These are phyloP conservation scores for Melopsittacus undulatus DNA, from an alignment of 2,797 vertebrate species.

Conservation along the genomic window DNA sequence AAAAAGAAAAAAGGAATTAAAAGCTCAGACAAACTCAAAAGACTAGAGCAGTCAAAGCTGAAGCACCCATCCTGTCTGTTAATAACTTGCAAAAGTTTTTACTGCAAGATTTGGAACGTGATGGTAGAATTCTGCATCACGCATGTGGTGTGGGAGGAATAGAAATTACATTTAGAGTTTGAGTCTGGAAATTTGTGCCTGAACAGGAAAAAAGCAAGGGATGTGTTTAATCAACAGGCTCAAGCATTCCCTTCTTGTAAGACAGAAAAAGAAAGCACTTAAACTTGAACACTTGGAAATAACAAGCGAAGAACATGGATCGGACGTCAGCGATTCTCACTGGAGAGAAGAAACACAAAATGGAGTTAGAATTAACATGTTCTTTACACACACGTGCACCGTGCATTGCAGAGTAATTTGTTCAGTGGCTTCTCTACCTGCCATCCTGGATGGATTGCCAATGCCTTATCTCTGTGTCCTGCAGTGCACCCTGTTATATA, in stretches of 20 bases:
- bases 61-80: constrained; percentile 5
- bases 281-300: constrained; percentile 55
- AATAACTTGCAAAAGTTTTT: constrained; percentile 41
- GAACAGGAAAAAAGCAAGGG: constrained; percentile 56
- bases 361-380: constrained; percentile 19
- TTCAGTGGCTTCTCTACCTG: background rate
- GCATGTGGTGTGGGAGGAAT: constrained; percentile 52
- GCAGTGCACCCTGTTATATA: background rate
- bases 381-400: background rate
- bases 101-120: constrained; percentile 29
- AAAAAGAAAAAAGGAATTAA: background rate
- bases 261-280: constrained; percentile 56
- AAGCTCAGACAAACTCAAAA: background rate
- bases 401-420: background rate
- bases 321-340: background rate
- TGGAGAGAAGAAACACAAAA: constrained; percentile 38
- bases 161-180: constrained; percentile 54
- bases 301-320: background rate
- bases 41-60: background rate
- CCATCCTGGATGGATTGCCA: background rate
- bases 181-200: constrained; percentile 60
- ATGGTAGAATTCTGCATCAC: constrained; percentile 49
- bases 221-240: constrained; percentile 64
- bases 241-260: constrained; percentile 41
- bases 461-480: background rate